Evolutionary conservation across 2,888 invertebrate species (phyloP), one percentile per base, ranked within the genome.

Genomic region (Camponotus fellah): DNA sequence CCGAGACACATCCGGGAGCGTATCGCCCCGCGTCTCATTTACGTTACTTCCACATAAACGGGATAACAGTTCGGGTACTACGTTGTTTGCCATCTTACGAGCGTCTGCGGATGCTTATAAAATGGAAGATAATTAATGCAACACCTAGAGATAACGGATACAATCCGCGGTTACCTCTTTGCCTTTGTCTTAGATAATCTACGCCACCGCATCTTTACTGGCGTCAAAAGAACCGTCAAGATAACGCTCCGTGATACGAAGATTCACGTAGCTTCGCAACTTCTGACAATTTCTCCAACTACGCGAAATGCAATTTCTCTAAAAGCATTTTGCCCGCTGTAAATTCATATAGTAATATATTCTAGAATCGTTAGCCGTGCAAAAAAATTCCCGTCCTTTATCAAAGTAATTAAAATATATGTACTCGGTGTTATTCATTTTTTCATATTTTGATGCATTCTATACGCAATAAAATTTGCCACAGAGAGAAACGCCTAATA

Each of bases 111-210:
- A 60, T 72, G 79, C 72, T 80, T 72, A 72, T 62, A 80, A 80
- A 80, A 71, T 62, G 37, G 58, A 26, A 32, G 72, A 72, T 80
- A 80, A 80, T 80, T 80, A 72, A 80, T 72, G 79, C 79, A 72
- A 37, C 46, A 60, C 21, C 69, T 58, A 37, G 60, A 80, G 79
- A 80, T 79, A 79, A 79, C 34, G 17, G 71, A 21, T 12, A 3
- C 37, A 46, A 60, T 72, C 49, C 71, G 72, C 72, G 17, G 72
- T 72, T 72, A 72, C 72, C 79, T 60, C 71, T 37, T 17, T 10
- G 32, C 46, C 72, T 71, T 80, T 80, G 79, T 80, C 79, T 71
- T 37, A 46, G 60, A n/a, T 12, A 58, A 53, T 53, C n/a, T 49
- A 60, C 46, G 17, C 17, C 32, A 43, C 21, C 43, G 69, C 79